Conservation (phyloP, 2,113 vertebrate species). For the Laterallus jamaicensis region DNA sequence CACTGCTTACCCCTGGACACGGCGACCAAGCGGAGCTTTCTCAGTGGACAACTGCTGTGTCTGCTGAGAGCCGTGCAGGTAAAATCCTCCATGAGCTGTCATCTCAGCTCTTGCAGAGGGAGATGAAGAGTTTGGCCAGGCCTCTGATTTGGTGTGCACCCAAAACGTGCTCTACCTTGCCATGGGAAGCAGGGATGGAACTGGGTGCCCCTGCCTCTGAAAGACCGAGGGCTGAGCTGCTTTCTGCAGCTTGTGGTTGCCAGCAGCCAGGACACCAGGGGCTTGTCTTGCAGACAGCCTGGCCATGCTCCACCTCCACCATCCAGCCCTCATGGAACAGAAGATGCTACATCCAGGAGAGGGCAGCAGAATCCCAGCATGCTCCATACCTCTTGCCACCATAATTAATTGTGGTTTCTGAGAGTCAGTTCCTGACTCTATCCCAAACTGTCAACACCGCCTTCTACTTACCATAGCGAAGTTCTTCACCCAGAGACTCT, state of each 20-base stretch:
- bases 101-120: neutral
- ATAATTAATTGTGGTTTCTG: accelerated
- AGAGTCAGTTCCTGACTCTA: neutral
- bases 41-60: neutral
- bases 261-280: neutral
- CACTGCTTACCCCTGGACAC: accelerated
- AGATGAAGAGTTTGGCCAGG: neutral
- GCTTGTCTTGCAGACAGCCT: neutral
- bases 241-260: neutral
- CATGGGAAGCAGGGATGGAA: neutral
- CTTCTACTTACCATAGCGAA: neutral
- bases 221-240: too few species aligned
- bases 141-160: neutral
- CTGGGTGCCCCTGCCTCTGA: accelerated
- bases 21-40: neutral
- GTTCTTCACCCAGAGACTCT: neutral
- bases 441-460: neutral
- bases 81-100: neutral
- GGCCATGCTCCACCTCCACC: accelerated
- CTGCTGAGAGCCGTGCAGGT: accelerated
- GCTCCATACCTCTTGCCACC: neutral
- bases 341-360: slow-evolving; percentile 1
- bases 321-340: neutral
- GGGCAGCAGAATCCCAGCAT: neutral
- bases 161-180: accelerated